A percentile compares a stretch with the other conserved stretches of the same genome.
Conservation (phyloP, 2,888 invertebrate species). For the Phragmatobia fuliginosa region DNA sequence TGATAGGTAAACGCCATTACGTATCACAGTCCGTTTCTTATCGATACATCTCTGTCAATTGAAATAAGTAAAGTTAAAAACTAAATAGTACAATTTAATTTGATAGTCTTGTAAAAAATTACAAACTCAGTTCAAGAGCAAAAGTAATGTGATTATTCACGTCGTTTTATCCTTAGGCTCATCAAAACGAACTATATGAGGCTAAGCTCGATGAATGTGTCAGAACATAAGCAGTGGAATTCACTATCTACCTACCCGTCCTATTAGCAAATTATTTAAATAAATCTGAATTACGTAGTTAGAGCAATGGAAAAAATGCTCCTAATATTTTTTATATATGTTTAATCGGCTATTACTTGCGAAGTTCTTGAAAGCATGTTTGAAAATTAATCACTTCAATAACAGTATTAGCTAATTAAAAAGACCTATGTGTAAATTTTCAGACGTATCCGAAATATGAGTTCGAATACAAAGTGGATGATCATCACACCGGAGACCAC, state of each 20-base stretch:
- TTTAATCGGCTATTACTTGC: background rate
- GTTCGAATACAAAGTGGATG: conserved; percentile 46
- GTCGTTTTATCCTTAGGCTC: background rate
- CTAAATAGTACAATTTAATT: too few species aligned
- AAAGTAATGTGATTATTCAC: too few species aligned
- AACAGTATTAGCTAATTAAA: background rate
- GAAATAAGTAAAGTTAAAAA: too few species aligned
- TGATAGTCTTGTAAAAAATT: too few species aligned
- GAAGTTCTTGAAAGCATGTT: too few species aligned
- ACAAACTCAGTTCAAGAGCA: too few species aligned
- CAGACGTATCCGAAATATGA: conserved; percentile 39
- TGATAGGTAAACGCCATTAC: background rate
- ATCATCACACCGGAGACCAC: conserved; percentile 41
- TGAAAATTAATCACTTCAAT: too few species aligned
- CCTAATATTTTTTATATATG: background rate
- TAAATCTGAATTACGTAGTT: background rate
- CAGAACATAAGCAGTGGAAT: too few species aligned
- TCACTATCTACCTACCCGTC: background rate
- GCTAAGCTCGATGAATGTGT: too few species aligned
- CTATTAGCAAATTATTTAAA: background rate
- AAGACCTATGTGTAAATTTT: background rate
- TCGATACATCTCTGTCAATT: background rate
- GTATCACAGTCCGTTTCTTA: background rate
- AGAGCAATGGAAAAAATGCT: background rate
- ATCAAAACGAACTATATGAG: background rate